phyloP scores from a whole-genome alignment of 2,113 vertebrate species.

The Cisticola juncidis region DNA sequence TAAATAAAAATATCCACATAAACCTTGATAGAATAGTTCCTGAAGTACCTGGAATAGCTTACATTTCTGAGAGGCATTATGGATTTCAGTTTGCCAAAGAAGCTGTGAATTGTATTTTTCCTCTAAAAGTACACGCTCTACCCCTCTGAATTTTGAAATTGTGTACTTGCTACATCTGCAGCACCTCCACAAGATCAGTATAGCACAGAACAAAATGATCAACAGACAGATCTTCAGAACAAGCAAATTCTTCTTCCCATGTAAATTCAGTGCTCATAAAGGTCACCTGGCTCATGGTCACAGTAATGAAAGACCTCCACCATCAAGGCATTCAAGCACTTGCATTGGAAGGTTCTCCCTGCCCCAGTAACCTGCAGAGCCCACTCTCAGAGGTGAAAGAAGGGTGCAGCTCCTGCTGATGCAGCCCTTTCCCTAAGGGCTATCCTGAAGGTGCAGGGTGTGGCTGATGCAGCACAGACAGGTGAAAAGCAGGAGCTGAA shows the following conservation, averaged over 20 bases:
- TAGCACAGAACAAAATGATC: not conserved
- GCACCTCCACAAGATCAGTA: not conserved
- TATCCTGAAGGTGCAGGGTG: not conserved
- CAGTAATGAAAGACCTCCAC: not conserved
- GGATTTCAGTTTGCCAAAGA: not conserved
- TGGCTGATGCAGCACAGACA: not conserved
- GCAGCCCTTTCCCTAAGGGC: not conserved
- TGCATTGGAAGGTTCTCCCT: not conserved
- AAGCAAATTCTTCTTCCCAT: not conserved
- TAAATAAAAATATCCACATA: slow-evolving; percentile 16
- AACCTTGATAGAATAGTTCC: not conserved
- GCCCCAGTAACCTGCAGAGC: not conserved
- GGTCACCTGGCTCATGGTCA: not conserved
- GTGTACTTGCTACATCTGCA: not conserved
- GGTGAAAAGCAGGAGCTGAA: not conserved
- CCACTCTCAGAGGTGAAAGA: not conserved
- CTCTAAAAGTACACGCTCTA: not conserved
- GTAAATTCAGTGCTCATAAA: not conserved
- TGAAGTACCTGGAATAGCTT: not conserved
- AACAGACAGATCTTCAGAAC: not conserved
- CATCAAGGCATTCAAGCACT: not conserved
- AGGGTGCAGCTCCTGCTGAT: not conserved
- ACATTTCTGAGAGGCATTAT: not conserved
- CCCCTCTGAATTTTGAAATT: not conserved
- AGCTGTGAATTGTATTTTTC: not conserved